phyloP scores from a whole-genome alignment of 2,113 vertebrate species.

The Plecturocebus donacophilus region DNA sequence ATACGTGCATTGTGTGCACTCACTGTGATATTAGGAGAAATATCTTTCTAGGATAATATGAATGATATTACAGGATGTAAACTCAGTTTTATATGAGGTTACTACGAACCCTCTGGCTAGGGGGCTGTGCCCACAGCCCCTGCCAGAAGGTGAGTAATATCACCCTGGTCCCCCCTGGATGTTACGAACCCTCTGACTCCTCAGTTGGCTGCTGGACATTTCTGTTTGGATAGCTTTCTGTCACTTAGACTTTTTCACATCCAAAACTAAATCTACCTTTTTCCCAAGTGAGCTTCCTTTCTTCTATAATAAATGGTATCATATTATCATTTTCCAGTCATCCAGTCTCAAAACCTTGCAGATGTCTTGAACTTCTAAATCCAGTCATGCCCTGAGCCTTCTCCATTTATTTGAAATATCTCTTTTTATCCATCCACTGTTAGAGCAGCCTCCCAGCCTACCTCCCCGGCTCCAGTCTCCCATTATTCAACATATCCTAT shows the following conservation, averaged over 20 bases:
- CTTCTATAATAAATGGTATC: not conserved
- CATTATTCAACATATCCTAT: not conserved
- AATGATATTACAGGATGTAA: too few species aligned
- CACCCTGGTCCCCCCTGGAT: too few species aligned
- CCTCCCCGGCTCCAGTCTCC: not conserved
- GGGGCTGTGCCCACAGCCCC: too few species aligned
- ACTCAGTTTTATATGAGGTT: too few species aligned
- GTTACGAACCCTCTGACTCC: not conserved
- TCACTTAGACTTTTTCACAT: not conserved
- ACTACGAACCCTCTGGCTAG: too few species aligned
- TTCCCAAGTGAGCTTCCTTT: not conserved
- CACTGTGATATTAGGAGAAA: too few species aligned
- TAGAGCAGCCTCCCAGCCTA: not conserved
- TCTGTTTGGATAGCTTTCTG: not conserved
- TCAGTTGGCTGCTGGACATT: not conserved
- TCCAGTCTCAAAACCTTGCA: not conserved
- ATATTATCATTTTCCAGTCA: not conserved
- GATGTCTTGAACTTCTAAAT: not conserved
- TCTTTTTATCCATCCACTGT: not conserved
- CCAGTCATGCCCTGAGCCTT: not conserved
- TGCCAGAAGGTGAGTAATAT: too few species aligned
- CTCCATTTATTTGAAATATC: not conserved
- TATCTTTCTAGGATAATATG: too few species aligned
- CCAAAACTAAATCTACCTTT: not conserved
- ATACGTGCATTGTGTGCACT: too few species aligned